Evolutionary conservation across 35 echinoderm and acorn worm genomes (phyloP).

Genomic region (Eucidaris tribuloides): DNA sequence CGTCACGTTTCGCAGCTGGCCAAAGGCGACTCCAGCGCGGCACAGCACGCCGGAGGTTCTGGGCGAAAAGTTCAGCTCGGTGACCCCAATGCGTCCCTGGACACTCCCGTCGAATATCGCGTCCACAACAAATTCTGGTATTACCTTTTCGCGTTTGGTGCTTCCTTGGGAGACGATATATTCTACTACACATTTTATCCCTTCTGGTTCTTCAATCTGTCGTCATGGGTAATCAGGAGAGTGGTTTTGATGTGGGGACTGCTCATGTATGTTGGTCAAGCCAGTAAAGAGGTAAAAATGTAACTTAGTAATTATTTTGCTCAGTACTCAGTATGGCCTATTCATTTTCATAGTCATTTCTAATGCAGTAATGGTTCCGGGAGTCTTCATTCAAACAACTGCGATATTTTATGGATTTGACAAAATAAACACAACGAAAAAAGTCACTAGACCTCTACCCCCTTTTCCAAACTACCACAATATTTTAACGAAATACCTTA

Average conservation of each 20-base stretch:
- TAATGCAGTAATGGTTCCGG: too few relatives aligned
- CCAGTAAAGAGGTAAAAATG: slow-evolving; percentile 73
- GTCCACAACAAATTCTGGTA: slow-evolving; percentile 90
- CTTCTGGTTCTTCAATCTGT: slow-evolving; percentile 73
- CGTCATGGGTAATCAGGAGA: slow-evolving; percentile 62
- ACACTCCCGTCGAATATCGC: slow-evolving; percentile 16
- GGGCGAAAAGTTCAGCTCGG: not conserved
- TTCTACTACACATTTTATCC: slow-evolving; percentile 89
- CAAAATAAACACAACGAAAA: too few relatives aligned
- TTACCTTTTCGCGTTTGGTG: slow-evolving; percentile 77
- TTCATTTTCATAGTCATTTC: too few relatives aligned
- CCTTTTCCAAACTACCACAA: too few relatives aligned
- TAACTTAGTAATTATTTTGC: too few relatives aligned
- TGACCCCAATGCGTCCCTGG: not conserved
- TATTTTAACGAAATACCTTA: too few relatives aligned
- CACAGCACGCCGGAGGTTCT: not conserved
- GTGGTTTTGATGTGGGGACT: slow-evolving; percentile 77
- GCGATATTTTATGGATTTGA: too few relatives aligned
- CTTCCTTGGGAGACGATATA: slow-evolving; percentile 76
- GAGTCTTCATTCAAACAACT: too few relatives aligned
- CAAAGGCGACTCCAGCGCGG: not conserved
- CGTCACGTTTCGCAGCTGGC: not conserved
- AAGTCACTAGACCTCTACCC: too few relatives aligned
- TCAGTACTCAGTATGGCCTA: too few relatives aligned
- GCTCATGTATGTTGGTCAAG: slow-evolving; percentile 88